These are phyloP conservation scores for Drosophila paracracens DNA, from an alignment of 2,888 invertebrate genomes.

Conservation along the genomic window DNA sequence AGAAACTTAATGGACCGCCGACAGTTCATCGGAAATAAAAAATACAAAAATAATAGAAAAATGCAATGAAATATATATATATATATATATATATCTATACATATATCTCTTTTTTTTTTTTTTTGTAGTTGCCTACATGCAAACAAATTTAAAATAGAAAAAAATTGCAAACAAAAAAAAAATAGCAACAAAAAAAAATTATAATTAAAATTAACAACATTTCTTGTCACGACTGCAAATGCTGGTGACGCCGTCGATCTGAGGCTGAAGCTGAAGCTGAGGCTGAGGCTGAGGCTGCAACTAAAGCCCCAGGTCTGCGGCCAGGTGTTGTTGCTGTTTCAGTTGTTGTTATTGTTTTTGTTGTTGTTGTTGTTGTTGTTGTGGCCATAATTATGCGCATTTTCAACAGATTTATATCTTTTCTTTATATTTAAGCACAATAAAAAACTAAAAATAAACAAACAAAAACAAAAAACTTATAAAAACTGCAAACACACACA, in stretches of 20 bases:
- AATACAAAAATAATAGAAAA: background rate
- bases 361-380: slow-evolving; percentile 31
- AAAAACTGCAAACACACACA: slow-evolving; percentile 26
- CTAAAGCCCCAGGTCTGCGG: slow-evolving; percentile 32
- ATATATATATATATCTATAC: slow-evolving; percentile 5
- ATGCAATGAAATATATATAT: background rate
- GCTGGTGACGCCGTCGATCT: slow-evolving; percentile 36
- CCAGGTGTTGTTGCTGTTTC: slow-evolving; percentile 56
- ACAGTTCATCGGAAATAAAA: slow-evolving; percentile 1
- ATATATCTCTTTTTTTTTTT: slow-evolving; percentile 12
- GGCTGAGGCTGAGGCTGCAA: slow-evolving; percentile 35
- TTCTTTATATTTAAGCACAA: slow-evolving; percentile 63
- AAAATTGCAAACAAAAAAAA: slow-evolving; percentile 26
- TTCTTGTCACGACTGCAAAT: slow-evolving; percentile 74
- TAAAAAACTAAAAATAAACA: slow-evolving; percentile 58
- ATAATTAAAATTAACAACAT: slow-evolving; percentile 82
- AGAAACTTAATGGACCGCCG: background rate
- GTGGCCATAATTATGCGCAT: slow-evolving; percentile 66
- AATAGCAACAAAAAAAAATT: slow-evolving; percentile 32
- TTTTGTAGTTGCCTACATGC: slow-evolving; percentile 46
- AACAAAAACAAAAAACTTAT: slow-evolving; percentile 23
- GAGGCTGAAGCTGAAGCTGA: slow-evolving; percentile 12
- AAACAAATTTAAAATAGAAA: slow-evolving; percentile 50
- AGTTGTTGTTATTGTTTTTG: slow-evolving; percentile 24
- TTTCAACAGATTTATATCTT: slow-evolving; percentile 80